phyloP scores from a whole-genome alignment of 2,888 invertebrate genomes.

The Dynastes grantii region DNA sequence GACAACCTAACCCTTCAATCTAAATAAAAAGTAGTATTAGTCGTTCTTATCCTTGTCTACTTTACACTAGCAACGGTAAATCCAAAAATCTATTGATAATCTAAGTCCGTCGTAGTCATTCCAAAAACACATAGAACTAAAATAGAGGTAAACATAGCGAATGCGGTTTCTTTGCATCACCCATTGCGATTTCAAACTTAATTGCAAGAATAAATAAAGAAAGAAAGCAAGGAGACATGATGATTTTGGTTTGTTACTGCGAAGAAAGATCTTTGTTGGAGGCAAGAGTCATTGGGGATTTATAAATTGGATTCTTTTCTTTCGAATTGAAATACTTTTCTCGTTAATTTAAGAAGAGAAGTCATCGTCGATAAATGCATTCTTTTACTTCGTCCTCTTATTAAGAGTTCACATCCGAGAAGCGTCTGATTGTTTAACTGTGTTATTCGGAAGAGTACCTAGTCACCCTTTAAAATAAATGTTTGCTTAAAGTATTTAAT shows the following conservation, averaged over 20 bases:
- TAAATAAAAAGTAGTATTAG: too few species aligned
- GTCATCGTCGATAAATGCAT: conserved; percentile 31
- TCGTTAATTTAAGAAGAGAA: conserved; percentile 38
- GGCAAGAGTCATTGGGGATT: conserved; percentile 26
- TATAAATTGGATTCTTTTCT: conserved; percentile 45
- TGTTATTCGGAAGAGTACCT: neutral
- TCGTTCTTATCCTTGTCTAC: too few species aligned
- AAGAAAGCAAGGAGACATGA: conserved; percentile 5
- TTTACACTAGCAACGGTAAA: too few species aligned
- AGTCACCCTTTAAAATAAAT: neutral
- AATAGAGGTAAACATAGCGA: conserved; percentile 14
- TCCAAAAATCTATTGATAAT: neutral
- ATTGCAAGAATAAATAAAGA: conserved; percentile 38
- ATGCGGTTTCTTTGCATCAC: conserved; percentile 13
- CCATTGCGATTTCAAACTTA: conserved; percentile 12
- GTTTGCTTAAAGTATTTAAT: too few species aligned
- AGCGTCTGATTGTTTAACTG: neutral
- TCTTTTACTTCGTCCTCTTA: conserved; percentile 1
- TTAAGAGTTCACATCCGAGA: neutral
- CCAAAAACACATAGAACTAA: neutral
- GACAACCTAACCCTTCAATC: too few species aligned
- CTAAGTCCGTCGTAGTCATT: neutral
- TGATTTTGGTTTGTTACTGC: conserved; percentile 26
- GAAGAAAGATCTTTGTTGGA: conserved; percentile 25
- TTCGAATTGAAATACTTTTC: conserved; percentile 20